Conservation (phyloP, 2,797 vertebrate species). For the Arctocebus calabarensis region DNA sequence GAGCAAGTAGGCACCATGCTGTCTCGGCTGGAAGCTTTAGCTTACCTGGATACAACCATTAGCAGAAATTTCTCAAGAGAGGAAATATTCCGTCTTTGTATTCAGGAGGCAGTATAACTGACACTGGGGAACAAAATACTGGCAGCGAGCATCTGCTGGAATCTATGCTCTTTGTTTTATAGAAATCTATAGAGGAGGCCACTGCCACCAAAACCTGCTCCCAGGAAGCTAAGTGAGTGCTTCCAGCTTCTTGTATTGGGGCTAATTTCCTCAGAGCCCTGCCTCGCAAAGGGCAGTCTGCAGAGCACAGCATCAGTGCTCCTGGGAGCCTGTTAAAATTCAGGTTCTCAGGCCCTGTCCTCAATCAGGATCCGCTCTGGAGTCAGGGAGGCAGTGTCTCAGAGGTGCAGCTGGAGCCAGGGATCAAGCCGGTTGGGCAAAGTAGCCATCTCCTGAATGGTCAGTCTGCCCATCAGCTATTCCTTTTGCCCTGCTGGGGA, state of each 20-base stretch:
- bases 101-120: background rate
- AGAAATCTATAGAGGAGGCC: background rate
- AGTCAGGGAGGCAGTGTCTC: accelerated
- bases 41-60: background rate
- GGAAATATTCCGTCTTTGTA: background rate
- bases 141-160: background rate
- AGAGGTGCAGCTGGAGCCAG: background rate
- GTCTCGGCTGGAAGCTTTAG: background rate
- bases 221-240: background rate
- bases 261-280: background rate
- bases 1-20: background rate
- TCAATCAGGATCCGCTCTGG: accelerated
- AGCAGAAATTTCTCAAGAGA: background rate
- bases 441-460: background rate
- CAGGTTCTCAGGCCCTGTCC: background rate
- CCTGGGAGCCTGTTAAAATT: no score
- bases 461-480: background rate
- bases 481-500: background rate
- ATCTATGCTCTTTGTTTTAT: background rate
- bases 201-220: background rate
- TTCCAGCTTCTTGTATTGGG: background rate
- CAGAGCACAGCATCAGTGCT: no score
- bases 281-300: background rate
- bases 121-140: background rate
- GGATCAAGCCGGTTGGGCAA: background rate